Percentiles rank a stretch among this genome's conserved stretches.
Evolutionary conservation across 2,113 vertebrate genomes (phyloP).

Genomic region (Urocitellus parryii): DNA sequence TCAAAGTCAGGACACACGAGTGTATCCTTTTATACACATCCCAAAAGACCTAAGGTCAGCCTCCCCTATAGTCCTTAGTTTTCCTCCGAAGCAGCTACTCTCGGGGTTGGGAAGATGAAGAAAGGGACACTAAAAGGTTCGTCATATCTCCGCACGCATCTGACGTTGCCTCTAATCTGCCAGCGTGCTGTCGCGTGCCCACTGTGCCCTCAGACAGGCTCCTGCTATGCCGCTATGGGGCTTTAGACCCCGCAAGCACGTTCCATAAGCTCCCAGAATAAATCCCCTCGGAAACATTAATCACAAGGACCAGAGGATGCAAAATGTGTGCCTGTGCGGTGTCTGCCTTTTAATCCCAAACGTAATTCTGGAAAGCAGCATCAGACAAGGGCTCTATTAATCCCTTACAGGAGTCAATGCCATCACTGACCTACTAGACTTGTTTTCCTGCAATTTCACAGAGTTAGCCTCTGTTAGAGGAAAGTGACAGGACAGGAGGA

Average conservation of each 20-base stretch:
- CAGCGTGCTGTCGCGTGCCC: neutral
- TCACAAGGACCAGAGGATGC: slow-evolving; percentile 74
- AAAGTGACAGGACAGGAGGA: neutral
- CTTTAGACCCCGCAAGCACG: slow-evolving; percentile 31
- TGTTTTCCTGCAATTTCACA: slow-evolving; percentile 34
- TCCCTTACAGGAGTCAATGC: slow-evolving; percentile 72
- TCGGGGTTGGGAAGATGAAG: fast-evolving
- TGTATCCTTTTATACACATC: too few relatives aligned
- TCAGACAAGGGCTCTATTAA: slow-evolving; percentile 75
- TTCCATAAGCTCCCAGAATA: slow-evolving; percentile 53
- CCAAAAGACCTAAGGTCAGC: neutral
- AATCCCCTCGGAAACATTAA: slow-evolving; percentile 83
- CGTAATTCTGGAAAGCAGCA: slow-evolving; percentile 81
- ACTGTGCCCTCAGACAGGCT: neutral
- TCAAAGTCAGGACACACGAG: neutral
- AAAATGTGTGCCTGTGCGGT: slow-evolving; percentile 69
- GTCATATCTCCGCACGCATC: neutral
- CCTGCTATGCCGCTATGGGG: neutral
- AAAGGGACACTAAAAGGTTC: neutral
- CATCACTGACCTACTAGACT: slow-evolving; percentile 63
- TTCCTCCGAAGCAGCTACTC: neutral
- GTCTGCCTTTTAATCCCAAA: slow-evolving; percentile 84
- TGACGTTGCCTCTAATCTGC: neutral
- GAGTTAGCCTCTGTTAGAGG: slow-evolving; percentile 21
- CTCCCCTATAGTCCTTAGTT: neutral